Evolutionary conservation across 2,113 vertebrate species (phyloP), one percentile per base, ranked within the genome.

Genomic region (Onychorhynchus coronatus): DNA sequence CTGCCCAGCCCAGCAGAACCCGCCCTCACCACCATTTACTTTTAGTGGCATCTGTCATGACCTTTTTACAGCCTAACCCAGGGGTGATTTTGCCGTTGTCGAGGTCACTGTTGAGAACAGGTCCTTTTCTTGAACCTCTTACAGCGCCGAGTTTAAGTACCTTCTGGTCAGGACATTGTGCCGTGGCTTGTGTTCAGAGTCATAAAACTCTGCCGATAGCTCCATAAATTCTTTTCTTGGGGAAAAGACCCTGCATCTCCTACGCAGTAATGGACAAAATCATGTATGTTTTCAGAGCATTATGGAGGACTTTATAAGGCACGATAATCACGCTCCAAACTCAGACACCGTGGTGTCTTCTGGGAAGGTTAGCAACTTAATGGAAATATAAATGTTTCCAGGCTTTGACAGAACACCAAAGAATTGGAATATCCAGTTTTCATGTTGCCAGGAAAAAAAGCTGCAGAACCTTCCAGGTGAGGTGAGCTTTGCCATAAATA

Each of bases 311-410:
- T 94, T 89, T 73, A 62, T 61, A 95, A 94, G 84, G 88, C 86
- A 82, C 91, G 8, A 2, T 66, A 82, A 91, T 89, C 92, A 72
- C 3, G 6, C 80, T 92, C 76, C 8, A 0, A 81, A 75, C 49
- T 86, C 88, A 78, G 90, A 91, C 87, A 94, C 75, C 53, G 16
- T 14, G 19, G 12, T 92, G 86, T 94, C 86, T 97, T 96, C 80
- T 96, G 95, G 91, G 89, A 96, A 91, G 95, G 89, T 94, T 92
- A 91, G 88, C 86, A 73, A 28, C 56, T 92, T 92, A 86, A 81
- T 95, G 92, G 93, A 95, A 95, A 96, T 74, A 76, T 73, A 95
- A 97, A 91, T 55, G 84, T 95, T 97, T 97, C 95, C 96, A 97
- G 91, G 41, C 91, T 79, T 94, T 91, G 81, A 89, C 86, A 87